Evolutionary conservation across 53 echinoderm and acorn worm genomes (phyloP).

Genomic region (Mesocentrotus franciscanus): DNA sequence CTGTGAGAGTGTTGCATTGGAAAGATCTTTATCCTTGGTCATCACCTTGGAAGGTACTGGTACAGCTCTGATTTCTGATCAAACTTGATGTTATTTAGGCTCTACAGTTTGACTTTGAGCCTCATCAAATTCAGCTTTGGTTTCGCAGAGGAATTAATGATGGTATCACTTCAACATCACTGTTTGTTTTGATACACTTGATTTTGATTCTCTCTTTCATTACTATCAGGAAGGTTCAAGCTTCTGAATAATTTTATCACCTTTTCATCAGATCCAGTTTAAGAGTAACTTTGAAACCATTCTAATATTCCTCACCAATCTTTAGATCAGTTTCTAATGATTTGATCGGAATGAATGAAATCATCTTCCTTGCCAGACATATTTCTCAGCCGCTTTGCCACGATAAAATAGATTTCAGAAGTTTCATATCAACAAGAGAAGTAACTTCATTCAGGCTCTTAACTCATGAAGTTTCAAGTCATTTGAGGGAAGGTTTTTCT

Average conservation of each 20-base stretch:
- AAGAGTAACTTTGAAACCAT: neutral
- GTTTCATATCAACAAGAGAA: neutral
- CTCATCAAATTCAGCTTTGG: neutral
- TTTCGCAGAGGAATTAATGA: too few species aligned
- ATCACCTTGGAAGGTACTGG: neutral
- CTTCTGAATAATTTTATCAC: neutral
- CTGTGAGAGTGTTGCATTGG: neutral
- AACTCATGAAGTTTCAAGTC: neutral
- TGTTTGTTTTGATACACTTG: neutral
- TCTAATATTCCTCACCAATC: neutral
- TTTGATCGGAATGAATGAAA: neutral
- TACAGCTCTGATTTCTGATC: neutral
- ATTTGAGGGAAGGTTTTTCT: neutral
- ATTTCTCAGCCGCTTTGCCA: neutral
- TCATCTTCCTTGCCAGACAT: neutral
- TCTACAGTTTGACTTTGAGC: neutral
- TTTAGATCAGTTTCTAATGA: neutral
- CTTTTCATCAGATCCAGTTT: neutral
- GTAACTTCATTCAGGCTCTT: neutral
- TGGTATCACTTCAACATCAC: neutral
- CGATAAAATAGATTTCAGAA: neutral
- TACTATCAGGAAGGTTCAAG: neutral
- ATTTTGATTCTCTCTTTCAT: neutral
- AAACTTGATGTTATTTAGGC: neutral
- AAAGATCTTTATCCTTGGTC: neutral